These are phyloP conservation scores for Isaurus tuberculatus DNA, from an alignment of 92 coral and sea anemone genomes.

Conservation along the genomic window DNA sequence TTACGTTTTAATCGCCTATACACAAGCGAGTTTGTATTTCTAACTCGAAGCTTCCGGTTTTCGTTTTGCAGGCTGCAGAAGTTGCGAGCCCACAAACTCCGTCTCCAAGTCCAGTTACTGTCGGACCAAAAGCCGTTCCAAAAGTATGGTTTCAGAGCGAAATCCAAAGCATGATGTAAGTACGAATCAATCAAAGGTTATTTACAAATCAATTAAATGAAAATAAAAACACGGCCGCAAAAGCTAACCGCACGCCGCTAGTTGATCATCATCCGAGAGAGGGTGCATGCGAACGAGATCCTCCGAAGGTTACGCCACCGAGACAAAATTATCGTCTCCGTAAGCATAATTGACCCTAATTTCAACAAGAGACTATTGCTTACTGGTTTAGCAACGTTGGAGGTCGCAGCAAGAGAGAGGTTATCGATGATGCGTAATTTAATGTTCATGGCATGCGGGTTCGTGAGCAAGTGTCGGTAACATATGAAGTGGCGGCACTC, in stretches of 20 bases:
- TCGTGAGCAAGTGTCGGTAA: slow-evolving; percentile 14
- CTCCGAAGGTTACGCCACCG: not conserved
- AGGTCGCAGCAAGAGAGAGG: slow-evolving; percentile 29
- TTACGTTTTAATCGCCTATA: slow-evolving; percentile 13
- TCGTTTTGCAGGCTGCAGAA: slow-evolving; percentile 72
- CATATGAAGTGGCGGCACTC: slow-evolving; percentile 7
- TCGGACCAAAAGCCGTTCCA: slow-evolving; percentile 68
- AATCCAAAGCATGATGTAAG: slow-evolving; percentile 98
- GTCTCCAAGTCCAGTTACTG: slow-evolving; percentile 79
- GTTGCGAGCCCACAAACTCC: slow-evolving; percentile 71
- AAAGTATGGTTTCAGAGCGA: slow-evolving; percentile 98
- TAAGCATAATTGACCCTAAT: slow-evolving; percentile 32
- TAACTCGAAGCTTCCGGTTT: slow-evolving; percentile 80
- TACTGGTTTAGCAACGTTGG: slow-evolving; percentile 31
- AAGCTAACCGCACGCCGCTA: slow-evolving; percentile 42
- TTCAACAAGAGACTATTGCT: slow-evolving; percentile 14
- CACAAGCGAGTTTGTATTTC: slow-evolving; percentile 3
- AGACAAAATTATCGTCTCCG: slow-evolving; percentile 30
- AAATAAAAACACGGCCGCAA: slow-evolving; percentile 43
- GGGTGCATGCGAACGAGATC: slow-evolving; percentile 3
- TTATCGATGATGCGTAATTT: not conserved
- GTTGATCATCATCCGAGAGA: not conserved
- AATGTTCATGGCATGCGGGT: slow-evolving; percentile 17
- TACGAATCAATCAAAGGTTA: slow-evolving; percentile 36
- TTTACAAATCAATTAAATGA: slow-evolving; percentile 50